These are phyloP conservation scores for Hetaerina americana DNA, from an alignment of 1,140 invertebrate genomes.

Conservation along the genomic window DNA sequence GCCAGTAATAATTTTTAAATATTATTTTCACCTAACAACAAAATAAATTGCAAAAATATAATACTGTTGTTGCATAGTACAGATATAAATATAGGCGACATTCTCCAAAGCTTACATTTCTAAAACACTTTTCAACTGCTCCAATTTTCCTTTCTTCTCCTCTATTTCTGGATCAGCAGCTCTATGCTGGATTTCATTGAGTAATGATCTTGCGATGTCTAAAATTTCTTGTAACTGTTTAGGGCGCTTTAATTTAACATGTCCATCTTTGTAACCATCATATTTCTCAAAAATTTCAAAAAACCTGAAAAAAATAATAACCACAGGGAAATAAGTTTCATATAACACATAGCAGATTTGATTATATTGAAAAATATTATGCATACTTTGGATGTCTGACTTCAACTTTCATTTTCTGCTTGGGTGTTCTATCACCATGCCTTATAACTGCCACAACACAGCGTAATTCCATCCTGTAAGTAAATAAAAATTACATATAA, in stretches of 20 bases:
- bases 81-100: constrained; percentile 12
- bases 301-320: constrained; percentile 49
- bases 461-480: constrained; percentile 80
- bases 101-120: constrained; percentile 83
- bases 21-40: constrained; percentile 16
- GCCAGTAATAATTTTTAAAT: too few species aligned
- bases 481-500: too few species aligned
- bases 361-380: constrained; percentile 14
- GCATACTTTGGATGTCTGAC: constrained; percentile 94
- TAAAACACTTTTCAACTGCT: constrained; percentile 93
- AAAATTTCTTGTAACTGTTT: constrained; percentile 96
- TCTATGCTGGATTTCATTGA: constrained; percentile 75
- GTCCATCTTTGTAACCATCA: constrained; percentile 86
- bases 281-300: constrained; percentile 98
- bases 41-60: constrained; percentile 13
- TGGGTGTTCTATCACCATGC: constrained; percentile 96
- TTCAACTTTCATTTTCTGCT: constrained; percentile 99
- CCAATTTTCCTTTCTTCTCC: constrained; percentile 90
- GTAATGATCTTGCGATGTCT: constrained; percentile 79
- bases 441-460: constrained; percentile 97
- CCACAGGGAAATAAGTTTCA: background rate
- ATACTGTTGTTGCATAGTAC: background rate
- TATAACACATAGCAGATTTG: background rate
- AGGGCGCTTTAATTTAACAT: constrained; percentile 94
- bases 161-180: constrained; percentile 84